Evolutionary conservation across 2,113 vertebrate species (phyloP), one percentile per base, ranked within the genome.

Genomic region (Thalassoma bifasciatum): DNA sequence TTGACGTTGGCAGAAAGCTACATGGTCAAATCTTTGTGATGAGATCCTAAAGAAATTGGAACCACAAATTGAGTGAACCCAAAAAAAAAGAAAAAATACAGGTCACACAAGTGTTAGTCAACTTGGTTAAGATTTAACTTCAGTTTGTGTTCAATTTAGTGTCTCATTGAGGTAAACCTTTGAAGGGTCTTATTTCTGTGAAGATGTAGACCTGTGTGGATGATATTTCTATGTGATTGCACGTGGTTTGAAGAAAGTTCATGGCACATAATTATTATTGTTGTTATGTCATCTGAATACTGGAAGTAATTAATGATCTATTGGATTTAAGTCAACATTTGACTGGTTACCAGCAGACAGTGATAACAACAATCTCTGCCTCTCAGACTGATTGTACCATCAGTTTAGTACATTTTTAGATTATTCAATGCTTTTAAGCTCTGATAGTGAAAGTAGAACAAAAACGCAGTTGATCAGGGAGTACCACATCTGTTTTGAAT

Each of bases 311-410:
- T 60, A 77, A 63, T 60, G 59, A 64, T 71, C 64, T 38, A 78
- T 85, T 75, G 50, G 64, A 77, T 49, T 86, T 44, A 71, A 72
- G 16, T 73, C 57, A 65, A 56, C 17, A 46, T 52, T 74, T 77
- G 57, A 82, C 71, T 72, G 54, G 64, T 10, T 40, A 7, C 17
- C 14, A 46, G 58, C 64, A 66, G 66, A 72, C 34, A 47, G 42
- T 53, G 59, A 65, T 71, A 66, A 71, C 79, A 62, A 61, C 54
- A 67, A 30, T 73, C 21, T 85, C 51, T 86, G 58, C 26, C 66
- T 52, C 51, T 76, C 57, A 51, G 50, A 72, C 50, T 93, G 92
- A 93, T 93, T 94, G 93, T 94, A 92, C 92, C 86, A 86, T 91
- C 82, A 85, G 77, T 77, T 77, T 56, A 82, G 81, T 77, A 77